Evolutionary conservation across 2,797 vertebrate genomes (phyloP), one percentile per base, ranked within the genome.

Genomic region (Peromyscus eremicus): DNA sequence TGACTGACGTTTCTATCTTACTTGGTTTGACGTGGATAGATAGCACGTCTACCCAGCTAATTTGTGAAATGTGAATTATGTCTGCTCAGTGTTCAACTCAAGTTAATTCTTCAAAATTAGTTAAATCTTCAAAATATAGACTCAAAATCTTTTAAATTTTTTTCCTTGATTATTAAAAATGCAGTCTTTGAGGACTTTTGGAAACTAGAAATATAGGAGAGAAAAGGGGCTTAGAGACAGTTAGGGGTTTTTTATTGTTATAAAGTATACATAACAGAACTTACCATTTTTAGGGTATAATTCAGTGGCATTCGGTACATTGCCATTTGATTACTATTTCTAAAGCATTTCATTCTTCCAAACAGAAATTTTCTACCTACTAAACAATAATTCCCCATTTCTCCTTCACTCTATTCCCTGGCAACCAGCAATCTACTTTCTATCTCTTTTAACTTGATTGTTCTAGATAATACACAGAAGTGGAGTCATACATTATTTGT

Each of bases 401-500:
- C 8, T 75, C 49, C 29, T 49, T 84, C 32, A 27, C 49, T 79
- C 25, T 62, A 40, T 40, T n/a, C 25, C 40, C 68, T 94, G 49
- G 16, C 90, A 86, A 92, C 49, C 27, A 70, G 23, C 76, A 23
- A 64, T 32, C 89, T 85, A 57, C 60, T 68, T 96, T 87, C 71
- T 76, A 17, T 88, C 37, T 95, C 77, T 94, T 49, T 95, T 79
- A 94, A 88, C 82, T 95, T 94, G 71, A 94, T 34, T 86, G 5
- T 60, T 94, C 70, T 94, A 66, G 14, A 34, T 66, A 82, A 34
- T 21, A 93, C 62, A 27, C 84, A 6, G 46, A 94, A 70, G 37
- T 96, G 76, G 32, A 92, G 6, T 88, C 64, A 79, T 37, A 83
- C 1, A 57, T 52, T 81, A 77, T 85, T 93, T 96, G 57, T 85